A percentile compares a stretch with the other conserved stretches of the same genome.
phyloP scores from a whole-genome alignment of 92 coral and sea anemone species.

The Heteractis magnifica region DNA sequence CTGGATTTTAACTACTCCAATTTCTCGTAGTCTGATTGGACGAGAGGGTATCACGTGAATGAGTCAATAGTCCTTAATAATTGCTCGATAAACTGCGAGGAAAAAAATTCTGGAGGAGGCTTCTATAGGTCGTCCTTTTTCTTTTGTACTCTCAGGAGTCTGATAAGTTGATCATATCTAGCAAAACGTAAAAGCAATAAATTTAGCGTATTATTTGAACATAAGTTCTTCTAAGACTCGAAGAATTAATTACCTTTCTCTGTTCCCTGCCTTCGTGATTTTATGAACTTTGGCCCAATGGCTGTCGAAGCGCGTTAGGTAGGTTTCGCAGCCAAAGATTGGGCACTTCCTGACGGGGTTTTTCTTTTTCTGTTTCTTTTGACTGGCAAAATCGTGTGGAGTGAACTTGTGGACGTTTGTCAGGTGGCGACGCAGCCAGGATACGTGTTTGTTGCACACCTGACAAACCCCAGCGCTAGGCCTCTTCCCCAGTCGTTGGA shows the following conservation, averaged over 20 bases:
- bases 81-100: neutral
- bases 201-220: neutral
- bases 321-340: too few species aligned
- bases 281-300: too few species aligned
- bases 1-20: neutral
- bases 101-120: neutral
- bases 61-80: neutral
- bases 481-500: too few species aligned
- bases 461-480: too few species aligned
- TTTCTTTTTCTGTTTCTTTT: too few species aligned
- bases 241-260: neutral
- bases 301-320: too few species aligned
- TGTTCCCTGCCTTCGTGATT: too few species aligned
- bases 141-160: neutral
- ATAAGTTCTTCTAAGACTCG: neutral
- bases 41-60: neutral
- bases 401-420: too few species aligned
- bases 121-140: neutral
- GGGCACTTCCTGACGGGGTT: too few species aligned
- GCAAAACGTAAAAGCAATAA: neutral
- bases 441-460: too few species aligned
- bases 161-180: constrained; percentile 3
- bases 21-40: neutral
- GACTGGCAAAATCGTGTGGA: too few species aligned
- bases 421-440: too few species aligned